phyloP scores from a whole-genome alignment of 53 echinoderm and acorn worm species.

The Mesocentrotus franciscanus region DNA sequence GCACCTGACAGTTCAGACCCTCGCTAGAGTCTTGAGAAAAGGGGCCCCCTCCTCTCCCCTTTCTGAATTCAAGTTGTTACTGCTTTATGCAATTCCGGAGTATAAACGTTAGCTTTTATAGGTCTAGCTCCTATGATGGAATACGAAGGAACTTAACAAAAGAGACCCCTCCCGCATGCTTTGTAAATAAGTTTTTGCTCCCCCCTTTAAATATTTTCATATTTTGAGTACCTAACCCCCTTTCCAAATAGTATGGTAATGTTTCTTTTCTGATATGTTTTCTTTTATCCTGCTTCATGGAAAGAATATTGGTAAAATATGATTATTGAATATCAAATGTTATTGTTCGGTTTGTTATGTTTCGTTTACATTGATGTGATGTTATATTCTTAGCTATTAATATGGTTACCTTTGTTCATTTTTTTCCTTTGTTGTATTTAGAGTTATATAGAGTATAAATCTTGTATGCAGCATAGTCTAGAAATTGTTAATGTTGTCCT shows the following conservation, averaged over 20 bases:
- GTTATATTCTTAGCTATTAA: neutral
- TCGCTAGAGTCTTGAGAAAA: neutral
- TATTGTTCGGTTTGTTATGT: neutral
- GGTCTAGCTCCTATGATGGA: too few relatives aligned
- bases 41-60: neutral
- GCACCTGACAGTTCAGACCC: neutral
- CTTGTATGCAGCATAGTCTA: neutral
- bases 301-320: conserved; percentile 30
- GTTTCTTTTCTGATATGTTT: neutral
- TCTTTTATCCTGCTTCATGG: neutral
- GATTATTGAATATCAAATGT: neutral
- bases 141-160: too few relatives aligned
- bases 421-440: neutral
- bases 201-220: neutral
- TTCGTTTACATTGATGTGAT: neutral
- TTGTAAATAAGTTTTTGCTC: too few relatives aligned
- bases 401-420: neutral
- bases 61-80: too few relatives aligned
- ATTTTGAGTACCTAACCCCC: neutral
- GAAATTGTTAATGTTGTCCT: neutral
- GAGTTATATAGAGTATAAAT: neutral
- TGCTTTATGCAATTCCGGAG: too few relatives aligned
- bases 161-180: too few relatives aligned
- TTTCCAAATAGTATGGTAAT: neutral
- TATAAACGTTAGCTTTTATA: too few relatives aligned